Conservation (phyloP, 1,140 invertebrate genomes). For the Dinoponera quadriceps region DNA sequence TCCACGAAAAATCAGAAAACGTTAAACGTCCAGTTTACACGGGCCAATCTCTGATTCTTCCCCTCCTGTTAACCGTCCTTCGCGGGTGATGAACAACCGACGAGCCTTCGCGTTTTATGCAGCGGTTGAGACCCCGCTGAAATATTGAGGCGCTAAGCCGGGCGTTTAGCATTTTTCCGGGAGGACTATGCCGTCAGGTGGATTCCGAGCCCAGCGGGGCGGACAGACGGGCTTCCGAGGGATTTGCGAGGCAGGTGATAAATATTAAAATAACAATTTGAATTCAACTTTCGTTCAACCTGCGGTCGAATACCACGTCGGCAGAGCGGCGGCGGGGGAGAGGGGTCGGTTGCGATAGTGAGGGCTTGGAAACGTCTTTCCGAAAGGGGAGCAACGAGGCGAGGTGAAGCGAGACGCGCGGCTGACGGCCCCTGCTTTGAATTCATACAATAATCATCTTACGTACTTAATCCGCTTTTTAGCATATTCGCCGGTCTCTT, state of each 20-base stretch:
- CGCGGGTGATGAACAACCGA: slow-evolving; percentile 23
- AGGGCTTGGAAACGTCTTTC: slow-evolving; percentile 31
- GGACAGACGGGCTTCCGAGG: slow-evolving; percentile 46
- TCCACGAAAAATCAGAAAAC: neutral
- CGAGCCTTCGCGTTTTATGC: slow-evolving; percentile 25
- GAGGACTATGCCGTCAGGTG: slow-evolving; percentile 57
- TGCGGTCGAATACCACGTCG: slow-evolving; percentile 30
- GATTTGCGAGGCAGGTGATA: slow-evolving; percentile 73
- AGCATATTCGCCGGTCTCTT: slow-evolving; percentile 54
- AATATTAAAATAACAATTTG: slow-evolving; percentile 81
- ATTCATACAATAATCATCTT: slow-evolving; percentile 77
- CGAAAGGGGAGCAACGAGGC: slow-evolving; percentile 8
- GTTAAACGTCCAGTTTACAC: neutral
- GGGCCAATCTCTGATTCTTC: neutral
- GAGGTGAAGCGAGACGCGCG: neutral
- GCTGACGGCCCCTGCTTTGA: slow-evolving; percentile 41
- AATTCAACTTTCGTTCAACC: slow-evolving; percentile 75
- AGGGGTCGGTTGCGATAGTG: slow-evolving; percentile 15
- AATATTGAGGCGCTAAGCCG: slow-evolving; percentile 69
- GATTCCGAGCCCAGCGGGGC: slow-evolving; percentile 21
- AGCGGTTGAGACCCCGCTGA: slow-evolving; percentile 45
- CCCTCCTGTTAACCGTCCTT: neutral
- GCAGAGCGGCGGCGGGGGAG: neutral
- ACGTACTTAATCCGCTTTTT: slow-evolving; percentile 66
- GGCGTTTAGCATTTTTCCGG: slow-evolving; percentile 70